Evolutionary conservation across 2,113 vertebrate species (phyloP).

Genomic region (Alectura lathami): DNA sequence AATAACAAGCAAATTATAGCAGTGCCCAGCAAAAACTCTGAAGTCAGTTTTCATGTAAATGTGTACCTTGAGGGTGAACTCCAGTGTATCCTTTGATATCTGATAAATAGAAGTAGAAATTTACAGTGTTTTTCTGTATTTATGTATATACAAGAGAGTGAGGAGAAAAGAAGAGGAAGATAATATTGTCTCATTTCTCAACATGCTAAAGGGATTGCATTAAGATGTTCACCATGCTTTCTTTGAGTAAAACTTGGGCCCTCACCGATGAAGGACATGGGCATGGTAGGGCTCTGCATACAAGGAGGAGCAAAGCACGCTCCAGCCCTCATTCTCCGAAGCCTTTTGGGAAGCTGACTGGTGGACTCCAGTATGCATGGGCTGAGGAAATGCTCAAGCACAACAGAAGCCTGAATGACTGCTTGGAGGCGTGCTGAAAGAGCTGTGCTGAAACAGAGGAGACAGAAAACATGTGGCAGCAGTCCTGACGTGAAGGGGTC

Average conservation of each 20-base stretch:
- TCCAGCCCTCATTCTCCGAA: not conserved
- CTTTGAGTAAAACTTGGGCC: not conserved
- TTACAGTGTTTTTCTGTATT: not conserved
- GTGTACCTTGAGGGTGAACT: not conserved
- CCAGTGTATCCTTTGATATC: not conserved
- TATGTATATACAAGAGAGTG: not conserved
- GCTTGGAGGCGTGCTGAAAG: not conserved
- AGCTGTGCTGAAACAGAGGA: not conserved
- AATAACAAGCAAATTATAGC: not conserved
- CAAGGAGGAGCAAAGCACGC: not conserved
- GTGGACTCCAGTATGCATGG: accelerated
- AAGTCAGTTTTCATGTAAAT: not conserved
- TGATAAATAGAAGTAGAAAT: not conserved
- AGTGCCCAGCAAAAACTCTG: not conserved
- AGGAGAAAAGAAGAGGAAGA: not conserved
- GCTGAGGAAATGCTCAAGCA: not conserved
- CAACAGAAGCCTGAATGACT: not conserved
- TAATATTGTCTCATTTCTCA: not conserved
- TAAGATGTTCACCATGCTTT: not conserved
- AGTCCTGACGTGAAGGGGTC: not conserved
- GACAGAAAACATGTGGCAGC: not conserved
- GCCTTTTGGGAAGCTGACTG: not conserved
- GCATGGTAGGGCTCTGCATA: not conserved
- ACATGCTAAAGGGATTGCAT: not conserved
- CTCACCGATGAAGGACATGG: not conserved